Base-by-base conservation (phyloP, 2,888 invertebrate species). In the Incurvaria masculella region DNA sequence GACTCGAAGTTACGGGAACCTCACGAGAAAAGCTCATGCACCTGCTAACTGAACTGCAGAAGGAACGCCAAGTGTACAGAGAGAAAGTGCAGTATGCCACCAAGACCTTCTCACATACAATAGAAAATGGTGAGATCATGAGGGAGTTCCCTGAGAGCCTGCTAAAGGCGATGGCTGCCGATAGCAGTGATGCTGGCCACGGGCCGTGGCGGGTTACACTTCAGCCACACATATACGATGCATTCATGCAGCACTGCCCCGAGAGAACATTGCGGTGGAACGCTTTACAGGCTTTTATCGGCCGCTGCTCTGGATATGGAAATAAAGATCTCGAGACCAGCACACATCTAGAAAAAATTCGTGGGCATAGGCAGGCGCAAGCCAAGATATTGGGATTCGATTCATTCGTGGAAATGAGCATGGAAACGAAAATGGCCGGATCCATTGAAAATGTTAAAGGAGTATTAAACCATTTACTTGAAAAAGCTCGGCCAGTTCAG, bases 381-480 rank as follows among this genome's bases (percentile, higher is more conserved):
- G 94, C 95, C 0, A 78, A 85, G 54, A 59, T 87, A 14, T 69
- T 96, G 10, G 95, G 96, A 0, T 97, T 85, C 64, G 80, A 88
- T 52, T 85, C 82, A 47, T 96, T 79, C 68, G 88, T 85, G 0
- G 87, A 94, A 38, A 87, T 96, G 87, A 92, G 91, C 33, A 92
- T 97, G 92, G 87, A 91, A 72, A 94, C 94, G 0, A 96, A 95
- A 81, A 83, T 97, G 94, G 93, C 94, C 6, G 90, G 88, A 8
- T 87, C 79, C 53, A 69, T 91, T 14, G 84, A 89, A 46, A 89
- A 88, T 65, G 86, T 95, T 0, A 78, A 87, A 54, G 79, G 82
- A 51, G 81, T 88, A 51, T 75, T 97, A 21, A 79, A 86, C 46
- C 82, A 73, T 53, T 76, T 92, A 27, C 64, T 87, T 1, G 81